These are phyloP conservation scores for Hypsibius dujardini DNA, from an alignment of 1,140 invertebrate genomes.

Conservation along the genomic window DNA sequence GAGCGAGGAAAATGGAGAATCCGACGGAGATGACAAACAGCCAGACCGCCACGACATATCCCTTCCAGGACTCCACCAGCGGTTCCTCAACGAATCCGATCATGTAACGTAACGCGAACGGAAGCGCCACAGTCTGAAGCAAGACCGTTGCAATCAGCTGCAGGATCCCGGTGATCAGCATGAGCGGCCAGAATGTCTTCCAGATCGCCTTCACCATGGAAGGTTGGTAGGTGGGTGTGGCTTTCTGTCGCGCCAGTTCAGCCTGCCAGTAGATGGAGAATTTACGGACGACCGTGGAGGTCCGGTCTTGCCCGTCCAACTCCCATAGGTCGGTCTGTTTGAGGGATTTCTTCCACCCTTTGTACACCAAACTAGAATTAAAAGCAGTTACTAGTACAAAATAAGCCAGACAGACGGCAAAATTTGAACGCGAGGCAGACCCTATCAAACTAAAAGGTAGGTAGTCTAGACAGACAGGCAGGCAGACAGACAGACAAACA, in stretches of 20 bases:
- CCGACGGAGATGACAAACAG: constrained; percentile 58
- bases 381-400: background rate
- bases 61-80: constrained; percentile 34
- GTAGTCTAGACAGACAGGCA: no score
- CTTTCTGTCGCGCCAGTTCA: background rate
- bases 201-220: constrained; percentile 5
- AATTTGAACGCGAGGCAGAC: no score
- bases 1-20: constrained; percentile 71
- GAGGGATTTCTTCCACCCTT: background rate
- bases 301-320: background rate
- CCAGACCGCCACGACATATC: constrained; percentile 37
- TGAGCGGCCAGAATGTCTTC: background rate
- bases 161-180: background rate
- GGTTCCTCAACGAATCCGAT: background rate
- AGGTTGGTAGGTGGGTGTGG: background rate
- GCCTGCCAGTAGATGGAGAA: background rate
- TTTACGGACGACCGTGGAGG: background rate
- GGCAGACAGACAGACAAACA: background rate
- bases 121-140: background rate
- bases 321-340: background rate
- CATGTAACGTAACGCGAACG: constrained; percentile 9
- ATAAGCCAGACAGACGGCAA: background rate
- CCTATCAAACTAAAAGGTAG: no score
- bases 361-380: constrained; percentile 3
- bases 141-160: background rate